phyloP scores from a whole-genome alignment of 2,113 vertebrate species.

The Ptychochromis oligacanthus region DNA sequence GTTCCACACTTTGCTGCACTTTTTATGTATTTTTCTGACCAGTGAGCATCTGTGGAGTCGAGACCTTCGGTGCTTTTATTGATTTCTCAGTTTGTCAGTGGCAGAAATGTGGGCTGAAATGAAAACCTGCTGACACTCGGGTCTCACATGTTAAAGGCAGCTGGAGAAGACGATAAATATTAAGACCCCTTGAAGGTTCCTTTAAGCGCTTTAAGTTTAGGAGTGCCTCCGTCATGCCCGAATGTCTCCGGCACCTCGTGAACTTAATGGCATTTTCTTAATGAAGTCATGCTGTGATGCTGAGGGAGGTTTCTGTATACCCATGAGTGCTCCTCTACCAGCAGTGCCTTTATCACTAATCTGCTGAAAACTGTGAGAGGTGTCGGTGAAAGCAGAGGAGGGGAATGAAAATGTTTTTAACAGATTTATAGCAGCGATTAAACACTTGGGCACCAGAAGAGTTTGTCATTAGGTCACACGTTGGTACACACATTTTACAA shows the following conservation, averaged over 20 bases:
- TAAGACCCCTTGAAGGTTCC: not conserved
- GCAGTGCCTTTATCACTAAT: not conserved
- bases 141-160: not conserved
- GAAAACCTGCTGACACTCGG: not conserved
- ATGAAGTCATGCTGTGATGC: not conserved
- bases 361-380: not conserved
- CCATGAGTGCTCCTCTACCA: not conserved
- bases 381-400: not conserved
- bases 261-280: not conserved
- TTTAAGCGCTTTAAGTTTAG: not conserved
- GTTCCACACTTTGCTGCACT: not conserved
- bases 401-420: not conserved
- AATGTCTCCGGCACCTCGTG: not conserved
- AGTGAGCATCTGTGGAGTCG: not conserved
- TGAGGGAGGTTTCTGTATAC: not conserved
- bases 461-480: slow-evolving; percentile 5
- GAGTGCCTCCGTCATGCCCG: not conserved
- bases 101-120: not conserved
- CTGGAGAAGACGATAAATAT: not conserved
- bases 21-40: not conserved
- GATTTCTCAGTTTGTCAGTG: not conserved
- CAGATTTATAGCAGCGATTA: not conserved
- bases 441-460: not conserved
- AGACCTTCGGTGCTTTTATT: not conserved
- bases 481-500: not conserved